A percentile compares a stretch with the other conserved stretches of the same genome.
These are phyloP conservation scores for Leptoteleia sp. DNA, from an alignment of 1,140 invertebrate genomes.

Conservation along the genomic window DNA sequence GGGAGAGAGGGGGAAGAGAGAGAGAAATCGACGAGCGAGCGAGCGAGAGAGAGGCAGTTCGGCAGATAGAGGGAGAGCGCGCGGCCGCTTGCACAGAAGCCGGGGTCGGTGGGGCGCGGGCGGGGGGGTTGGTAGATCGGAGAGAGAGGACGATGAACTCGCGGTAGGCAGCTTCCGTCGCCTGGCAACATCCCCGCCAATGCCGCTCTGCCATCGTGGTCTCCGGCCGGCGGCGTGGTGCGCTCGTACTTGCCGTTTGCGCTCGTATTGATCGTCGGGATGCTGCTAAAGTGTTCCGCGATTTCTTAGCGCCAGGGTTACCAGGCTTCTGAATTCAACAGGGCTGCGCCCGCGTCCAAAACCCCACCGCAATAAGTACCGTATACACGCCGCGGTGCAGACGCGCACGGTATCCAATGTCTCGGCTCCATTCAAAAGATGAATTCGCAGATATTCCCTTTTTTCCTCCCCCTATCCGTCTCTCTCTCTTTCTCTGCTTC, in stretches of 20 bases:
- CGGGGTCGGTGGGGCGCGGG: not conserved
- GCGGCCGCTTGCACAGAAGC: constrained; percentile 3
- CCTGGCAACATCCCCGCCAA: constrained; percentile 55
- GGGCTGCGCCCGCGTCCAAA: constrained; percentile 39
- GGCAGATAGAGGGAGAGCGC: constrained; percentile 4
- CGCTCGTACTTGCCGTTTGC: constrained; percentile 43
- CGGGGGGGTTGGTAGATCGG: constrained; percentile 9
- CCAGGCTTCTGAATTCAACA: constrained; percentile 59
- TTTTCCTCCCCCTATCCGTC: not conserved
- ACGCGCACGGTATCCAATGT: not conserved
- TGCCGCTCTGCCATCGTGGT: constrained; percentile 39
- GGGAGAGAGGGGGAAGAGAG: no score
- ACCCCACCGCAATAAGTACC: constrained; percentile 36
- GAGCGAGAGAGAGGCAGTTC: not conserved
- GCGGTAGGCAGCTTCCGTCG: constrained; percentile 59
- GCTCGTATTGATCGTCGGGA: constrained; percentile 62
- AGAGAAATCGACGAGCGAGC: no score
- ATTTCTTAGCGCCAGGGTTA: constrained; percentile 55
- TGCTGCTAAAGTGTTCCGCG: constrained; percentile 59
- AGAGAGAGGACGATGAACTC: constrained; percentile 57
- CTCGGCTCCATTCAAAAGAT: constrained; percentile 4
- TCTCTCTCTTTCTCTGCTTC: not conserved
- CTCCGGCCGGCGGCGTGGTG: constrained; percentile 37
- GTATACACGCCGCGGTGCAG: not conserved
- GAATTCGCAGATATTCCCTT: constrained; percentile 1